A percentile compares a stretch with the other conserved stretches of the same genome.
phyloP scores from a whole-genome alignment of 2,113 vertebrate species.

The Cephalopterus ornatus region DNA sequence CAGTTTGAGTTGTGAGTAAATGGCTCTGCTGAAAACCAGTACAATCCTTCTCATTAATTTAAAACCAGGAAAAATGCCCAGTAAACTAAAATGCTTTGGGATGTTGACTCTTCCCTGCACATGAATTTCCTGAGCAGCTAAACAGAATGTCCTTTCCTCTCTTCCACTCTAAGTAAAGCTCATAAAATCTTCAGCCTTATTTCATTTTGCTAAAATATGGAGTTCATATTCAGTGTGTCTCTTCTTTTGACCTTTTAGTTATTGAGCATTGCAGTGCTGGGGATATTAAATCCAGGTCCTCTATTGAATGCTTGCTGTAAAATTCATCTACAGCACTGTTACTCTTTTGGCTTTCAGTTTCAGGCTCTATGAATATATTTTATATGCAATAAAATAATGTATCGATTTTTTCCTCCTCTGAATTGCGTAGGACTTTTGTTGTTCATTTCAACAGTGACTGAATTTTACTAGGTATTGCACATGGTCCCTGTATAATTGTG shows the following conservation, averaged over 20 bases:
- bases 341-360: background rate
- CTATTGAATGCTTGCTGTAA: background rate
- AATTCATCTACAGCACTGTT: background rate
- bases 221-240: background rate
- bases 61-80: background rate
- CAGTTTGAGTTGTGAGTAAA: background rate
- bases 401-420: background rate
- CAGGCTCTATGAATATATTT: background rate
- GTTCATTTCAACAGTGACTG: background rate
- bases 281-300: slow-evolving; percentile 7
- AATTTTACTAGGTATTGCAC: background rate
- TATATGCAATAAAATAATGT: background rate
- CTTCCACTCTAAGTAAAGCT: background rate
- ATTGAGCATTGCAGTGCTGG: background rate
- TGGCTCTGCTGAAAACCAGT: background rate
- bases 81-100: background rate
- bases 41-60: background rate
- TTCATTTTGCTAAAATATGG: background rate
- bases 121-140: background rate
- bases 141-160: background rate
- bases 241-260: background rate
- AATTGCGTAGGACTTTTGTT: background rate
- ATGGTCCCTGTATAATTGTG: background rate
- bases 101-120: background rate
- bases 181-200: background rate